Conservation (phyloP, 30 jellyfish, hydroid and myxozoan genomes). For the Pseudorhiza aurosa region DNA sequence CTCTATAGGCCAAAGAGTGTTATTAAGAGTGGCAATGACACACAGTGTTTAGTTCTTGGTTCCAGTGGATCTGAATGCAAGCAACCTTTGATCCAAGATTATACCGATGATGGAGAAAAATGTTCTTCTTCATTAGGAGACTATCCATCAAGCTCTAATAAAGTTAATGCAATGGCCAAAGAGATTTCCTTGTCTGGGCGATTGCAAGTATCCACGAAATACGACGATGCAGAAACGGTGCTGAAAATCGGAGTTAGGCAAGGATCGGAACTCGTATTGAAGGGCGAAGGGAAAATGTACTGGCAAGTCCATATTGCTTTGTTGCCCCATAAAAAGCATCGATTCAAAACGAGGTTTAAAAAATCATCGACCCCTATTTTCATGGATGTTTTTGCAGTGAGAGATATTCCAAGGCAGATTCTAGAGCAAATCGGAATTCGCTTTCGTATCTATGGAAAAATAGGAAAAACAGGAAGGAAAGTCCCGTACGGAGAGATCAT, state of each 20-base stretch:
- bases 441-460: constrained; percentile 83
- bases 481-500: constrained; percentile 81
- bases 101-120: too few relatives aligned
- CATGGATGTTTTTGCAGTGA: constrained; percentile 77
- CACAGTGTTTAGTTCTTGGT: too few relatives aligned
- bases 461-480: constrained; percentile 86
- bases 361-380: constrained; percentile 93
- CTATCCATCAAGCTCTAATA: too few relatives aligned
- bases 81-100: too few relatives aligned
- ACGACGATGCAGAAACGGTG: constrained; percentile 68
- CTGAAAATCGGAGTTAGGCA: constrained; percentile 82
- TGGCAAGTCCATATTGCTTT: constrained; percentile 92
- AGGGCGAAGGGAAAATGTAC: constrained; percentile 63
- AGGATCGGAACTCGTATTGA: constrained; percentile 72
- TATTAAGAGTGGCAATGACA: background rate
- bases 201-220: constrained; percentile 63
- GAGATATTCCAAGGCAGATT: constrained; percentile 80
- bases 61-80: too few relatives aligned
- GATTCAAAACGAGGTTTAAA: constrained; percentile 80
- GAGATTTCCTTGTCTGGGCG: constrained; percentile 78
- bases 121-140: too few relatives aligned
- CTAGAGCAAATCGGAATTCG: constrained; percentile 79
- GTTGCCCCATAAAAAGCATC: constrained; percentile 85
- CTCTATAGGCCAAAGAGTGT: constrained; percentile 48
- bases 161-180: constrained; percentile 69